Conservation (phyloP, 1,140 invertebrate species). For the Nasonia vitripennis region DNA sequence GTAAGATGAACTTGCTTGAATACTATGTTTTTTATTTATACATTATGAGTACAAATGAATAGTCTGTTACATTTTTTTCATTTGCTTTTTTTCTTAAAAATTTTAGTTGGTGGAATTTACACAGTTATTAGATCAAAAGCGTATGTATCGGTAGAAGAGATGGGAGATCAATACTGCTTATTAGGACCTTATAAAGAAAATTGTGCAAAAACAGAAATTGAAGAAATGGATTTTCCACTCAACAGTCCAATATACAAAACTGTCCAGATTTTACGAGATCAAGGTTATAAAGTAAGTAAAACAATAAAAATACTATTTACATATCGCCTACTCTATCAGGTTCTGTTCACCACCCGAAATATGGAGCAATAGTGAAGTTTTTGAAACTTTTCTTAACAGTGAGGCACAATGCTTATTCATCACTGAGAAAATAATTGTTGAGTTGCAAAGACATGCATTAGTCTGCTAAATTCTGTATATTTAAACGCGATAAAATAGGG, state of each 20-base stretch:
- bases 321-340: too few relatives aligned
- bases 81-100: background rate
- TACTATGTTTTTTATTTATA: too few relatives aligned
- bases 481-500: too few relatives aligned
- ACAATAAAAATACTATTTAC: too few relatives aligned
- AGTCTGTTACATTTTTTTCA: background rate
- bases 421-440: too few relatives aligned
- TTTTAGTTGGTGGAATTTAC: constrained; percentile 96
- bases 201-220: constrained; percentile 96
- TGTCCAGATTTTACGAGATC: constrained; percentile 87
- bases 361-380: background rate
- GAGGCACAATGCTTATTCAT: too few relatives aligned
- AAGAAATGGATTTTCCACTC: constrained; percentile 90
- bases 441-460: too few relatives aligned
- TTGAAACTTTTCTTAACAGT: background rate
- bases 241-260: constrained; percentile 87
- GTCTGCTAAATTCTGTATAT: too few relatives aligned
- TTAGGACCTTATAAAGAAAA: constrained; percentile 95
- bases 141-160: constrained; percentile 97
- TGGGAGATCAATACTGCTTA: constrained; percentile 98
- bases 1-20: too few relatives aligned
- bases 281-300: constrained; percentile 90
- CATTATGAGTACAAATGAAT: too few relatives aligned
- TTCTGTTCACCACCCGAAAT: background rate
- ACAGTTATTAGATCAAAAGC: constrained; percentile 99